A percentile compares a stretch with the other conserved stretches of the same genome.
Conservation (phyloP, 2,113 vertebrate genomes). For the Diphyllodes magnificus region DNA sequence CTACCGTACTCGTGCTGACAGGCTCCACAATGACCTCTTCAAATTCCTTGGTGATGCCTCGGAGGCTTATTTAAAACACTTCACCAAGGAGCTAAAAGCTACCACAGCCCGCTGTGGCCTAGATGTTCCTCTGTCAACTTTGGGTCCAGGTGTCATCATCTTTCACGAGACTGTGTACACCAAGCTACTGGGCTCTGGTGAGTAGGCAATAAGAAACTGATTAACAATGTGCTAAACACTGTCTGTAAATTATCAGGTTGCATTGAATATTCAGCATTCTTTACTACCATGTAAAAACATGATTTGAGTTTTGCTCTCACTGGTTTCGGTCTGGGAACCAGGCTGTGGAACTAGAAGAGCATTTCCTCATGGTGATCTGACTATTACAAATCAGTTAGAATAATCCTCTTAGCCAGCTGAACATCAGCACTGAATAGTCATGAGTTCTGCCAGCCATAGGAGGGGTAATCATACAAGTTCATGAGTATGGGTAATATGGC, state of each 20-base stretch:
- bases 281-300: not conserved
- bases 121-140: slow-evolving; percentile 93
- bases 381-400: not conserved
- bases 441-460: not conserved
- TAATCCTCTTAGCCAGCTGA: not conserved
- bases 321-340: not conserved
- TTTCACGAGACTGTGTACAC: slow-evolving; percentile 99
- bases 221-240: not conserved
- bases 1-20: slow-evolving; percentile 95
- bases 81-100: slow-evolving; percentile 94
- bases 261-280: not conserved
- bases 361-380: not conserved
- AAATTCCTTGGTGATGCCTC: slow-evolving; percentile 98
- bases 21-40: slow-evolving; percentile 97
- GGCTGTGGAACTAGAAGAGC: not conserved
- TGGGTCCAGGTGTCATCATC: slow-evolving; percentile 95
- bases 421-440: not conserved
- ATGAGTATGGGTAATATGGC: not conserved
- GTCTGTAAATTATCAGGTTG: not conserved
- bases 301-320: not conserved
- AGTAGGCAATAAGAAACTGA: slow-evolving; percentile 54
- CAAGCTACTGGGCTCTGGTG: slow-evolving; percentile 93
- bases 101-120: slow-evolving; percentile 95
- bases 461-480: not conserved
- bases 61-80: slow-evolving; percentile 96